Conservation (phyloP, 2,888 invertebrate species). For the Amphipyra tragopoginis region DNA sequence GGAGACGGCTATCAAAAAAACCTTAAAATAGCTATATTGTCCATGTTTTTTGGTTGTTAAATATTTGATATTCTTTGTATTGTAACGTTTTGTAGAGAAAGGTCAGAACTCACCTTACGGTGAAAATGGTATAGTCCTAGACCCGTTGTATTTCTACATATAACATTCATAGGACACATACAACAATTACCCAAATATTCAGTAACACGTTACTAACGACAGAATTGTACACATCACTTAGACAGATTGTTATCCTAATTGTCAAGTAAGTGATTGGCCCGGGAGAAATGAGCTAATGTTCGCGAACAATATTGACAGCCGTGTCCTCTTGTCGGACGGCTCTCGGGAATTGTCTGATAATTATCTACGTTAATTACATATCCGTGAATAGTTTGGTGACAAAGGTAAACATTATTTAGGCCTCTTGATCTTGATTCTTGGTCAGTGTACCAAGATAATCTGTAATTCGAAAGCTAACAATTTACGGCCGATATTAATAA, state of each 20-base stretch:
- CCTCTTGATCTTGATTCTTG: no score
- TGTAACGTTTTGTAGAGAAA: no score
- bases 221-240: conserved; percentile 53
- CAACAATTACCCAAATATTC: neutral
- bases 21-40: no score
- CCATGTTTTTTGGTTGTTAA: no score
- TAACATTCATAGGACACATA: neutral
- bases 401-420: neutral
- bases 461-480: no score
- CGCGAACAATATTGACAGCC: conserved; percentile 72
- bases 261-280: conserved; percentile 69
- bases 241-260: conserved; percentile 70
- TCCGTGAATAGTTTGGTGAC: neutral
- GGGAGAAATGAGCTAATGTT: conserved; percentile 78
- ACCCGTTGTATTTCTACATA: no score
- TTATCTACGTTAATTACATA: conserved; percentile 50
- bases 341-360: conserved; percentile 52
- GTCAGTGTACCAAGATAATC: no score
- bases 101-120: no score
- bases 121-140: no score
- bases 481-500: no score
- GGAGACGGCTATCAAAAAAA: no score
- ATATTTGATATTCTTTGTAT: no score
- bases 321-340: conserved; percentile 50
- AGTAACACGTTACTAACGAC: conserved; percentile 6